These are phyloP conservation scores for Smithornis capensis DNA, from an alignment of 2,113 vertebrate species.

Conservation along the genomic window DNA sequence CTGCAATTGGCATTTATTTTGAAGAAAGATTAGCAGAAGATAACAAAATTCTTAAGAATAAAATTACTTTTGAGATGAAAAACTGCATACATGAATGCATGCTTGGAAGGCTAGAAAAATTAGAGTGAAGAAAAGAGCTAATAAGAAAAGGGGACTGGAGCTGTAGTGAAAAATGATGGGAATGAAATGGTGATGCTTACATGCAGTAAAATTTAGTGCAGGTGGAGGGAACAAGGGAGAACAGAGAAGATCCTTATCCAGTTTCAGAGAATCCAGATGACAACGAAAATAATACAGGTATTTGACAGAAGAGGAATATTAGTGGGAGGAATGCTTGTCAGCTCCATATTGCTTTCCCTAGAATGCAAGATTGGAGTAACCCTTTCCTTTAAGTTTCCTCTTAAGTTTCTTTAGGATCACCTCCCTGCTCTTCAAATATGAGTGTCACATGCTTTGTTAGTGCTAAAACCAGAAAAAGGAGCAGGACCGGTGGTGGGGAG, in stretches of 20 bases:
- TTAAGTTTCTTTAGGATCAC: not conserved
- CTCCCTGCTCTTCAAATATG: not conserved
- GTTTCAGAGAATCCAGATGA: constrained; percentile 41
- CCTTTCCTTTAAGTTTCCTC: not conserved
- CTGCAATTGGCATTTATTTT: not conserved
- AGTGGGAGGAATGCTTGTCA: constrained; percentile 51
- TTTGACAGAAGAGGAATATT: constrained; percentile 50
- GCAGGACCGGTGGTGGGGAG: not conserved
- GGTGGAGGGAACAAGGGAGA: not conserved
- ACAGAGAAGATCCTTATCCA: constrained; percentile 19
- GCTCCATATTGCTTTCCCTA: not conserved
- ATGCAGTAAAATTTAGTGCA: constrained; percentile 17
- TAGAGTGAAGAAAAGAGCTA: not conserved
- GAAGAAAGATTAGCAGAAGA: not conserved
- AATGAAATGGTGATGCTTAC: not conserved
- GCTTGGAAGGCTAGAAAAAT: not conserved
- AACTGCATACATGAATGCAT: not conserved
- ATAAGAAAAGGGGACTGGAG: not conserved
- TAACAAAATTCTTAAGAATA: not conserved
- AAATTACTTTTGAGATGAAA: not conserved
- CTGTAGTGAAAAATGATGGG: not conserved
- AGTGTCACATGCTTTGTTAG: not conserved
- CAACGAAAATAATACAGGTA: constrained; percentile 56
- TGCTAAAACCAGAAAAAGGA: not conserved
- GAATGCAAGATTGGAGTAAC: not conserved